phyloP scores from a whole-genome alignment of 2,888 invertebrate species.

The Hirtodrosophila duncani region DNA sequence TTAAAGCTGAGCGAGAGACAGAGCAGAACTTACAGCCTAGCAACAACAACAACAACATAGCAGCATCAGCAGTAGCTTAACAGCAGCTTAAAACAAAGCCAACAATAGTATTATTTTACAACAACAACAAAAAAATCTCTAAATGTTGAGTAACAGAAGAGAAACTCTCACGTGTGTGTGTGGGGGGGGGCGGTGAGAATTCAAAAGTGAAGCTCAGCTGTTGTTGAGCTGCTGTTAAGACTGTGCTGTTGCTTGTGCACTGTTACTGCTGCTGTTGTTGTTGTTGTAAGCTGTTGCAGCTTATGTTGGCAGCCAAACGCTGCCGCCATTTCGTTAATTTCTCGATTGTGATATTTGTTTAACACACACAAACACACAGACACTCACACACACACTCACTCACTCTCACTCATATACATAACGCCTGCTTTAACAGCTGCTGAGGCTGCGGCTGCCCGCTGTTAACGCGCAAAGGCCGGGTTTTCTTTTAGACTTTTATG shows the following conservation, averaged over 20 bases:
- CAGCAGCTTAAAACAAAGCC: conserved; percentile 13
- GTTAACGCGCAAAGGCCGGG: too few relatives aligned
- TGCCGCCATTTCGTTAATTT: conserved; percentile 71
- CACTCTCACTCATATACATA: conserved; percentile 17
- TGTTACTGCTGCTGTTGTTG: conserved; percentile 36
- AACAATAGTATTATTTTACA: conserved; percentile 46
- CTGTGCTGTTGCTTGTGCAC: conserved; percentile 12
- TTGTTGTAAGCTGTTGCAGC: conserved; percentile 51
- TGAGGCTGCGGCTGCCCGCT: conserved; percentile 42
- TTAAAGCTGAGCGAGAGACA: conserved; percentile 21
- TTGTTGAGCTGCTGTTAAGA: conserved; percentile 38
- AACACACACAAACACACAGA: conserved; percentile 44
- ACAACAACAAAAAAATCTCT: conserved; percentile 23
- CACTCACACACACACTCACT: conserved; percentile 6
- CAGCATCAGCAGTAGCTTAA: conserved; percentile 3
- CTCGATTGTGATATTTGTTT: conserved; percentile 72
- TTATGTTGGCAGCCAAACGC: too few relatives aligned
- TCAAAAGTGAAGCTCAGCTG: conserved; percentile 1
- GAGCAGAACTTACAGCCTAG: conserved; percentile 34
- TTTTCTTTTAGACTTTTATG: too few relatives aligned
- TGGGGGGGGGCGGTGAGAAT: not conserved
- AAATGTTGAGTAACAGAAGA: not conserved
- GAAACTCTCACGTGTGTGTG: conserved; percentile 1
- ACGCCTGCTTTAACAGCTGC: conserved; percentile 50
- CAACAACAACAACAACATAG: too few relatives aligned